Conservation (phyloP, 2,113 vertebrate species). For the Solea senegalensis region DNA sequence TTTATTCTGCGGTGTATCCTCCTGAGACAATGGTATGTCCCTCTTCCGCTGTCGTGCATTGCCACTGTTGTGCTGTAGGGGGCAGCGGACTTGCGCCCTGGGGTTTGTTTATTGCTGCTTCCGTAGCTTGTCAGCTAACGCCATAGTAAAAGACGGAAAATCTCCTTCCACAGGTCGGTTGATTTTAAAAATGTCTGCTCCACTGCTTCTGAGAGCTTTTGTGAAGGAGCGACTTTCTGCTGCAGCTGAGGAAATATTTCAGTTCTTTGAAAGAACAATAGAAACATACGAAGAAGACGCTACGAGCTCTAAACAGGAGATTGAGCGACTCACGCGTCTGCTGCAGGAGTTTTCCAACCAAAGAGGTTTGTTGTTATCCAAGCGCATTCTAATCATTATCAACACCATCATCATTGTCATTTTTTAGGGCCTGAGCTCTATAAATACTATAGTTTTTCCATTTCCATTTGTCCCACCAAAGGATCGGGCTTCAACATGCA, state of each 20-base stretch:
- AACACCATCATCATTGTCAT: neutral
- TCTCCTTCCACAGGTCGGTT: no score
- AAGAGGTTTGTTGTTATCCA: conserved; percentile 41
- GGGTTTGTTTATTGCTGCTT: conserved; percentile 23
- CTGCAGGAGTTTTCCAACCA: conserved; percentile 43
- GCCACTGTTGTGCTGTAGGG: conserved; percentile 15
- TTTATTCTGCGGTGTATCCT: no score
- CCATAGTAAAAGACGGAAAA: no score
- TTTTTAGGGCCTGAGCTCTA: no score
- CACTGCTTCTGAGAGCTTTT: conserved; percentile 43
- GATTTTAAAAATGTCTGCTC: conserved; percentile 40
- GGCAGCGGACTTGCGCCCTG: conserved; percentile 24
- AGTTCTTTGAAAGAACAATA: conserved; percentile 57
- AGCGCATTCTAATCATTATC: no score
- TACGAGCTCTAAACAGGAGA: conserved; percentile 54
- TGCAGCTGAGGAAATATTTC: conserved; percentile 63
- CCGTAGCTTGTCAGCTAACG: conserved; percentile 47
- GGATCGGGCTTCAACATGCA: no score
- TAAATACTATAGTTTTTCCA: no score
- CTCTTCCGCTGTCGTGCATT: neutral
- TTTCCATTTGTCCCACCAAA: no score
- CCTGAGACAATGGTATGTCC: no score
- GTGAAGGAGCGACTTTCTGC: conserved; percentile 59
- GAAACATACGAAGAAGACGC: conserved; percentile 67
- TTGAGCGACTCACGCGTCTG: conserved; percentile 49